phyloP scores from a whole-genome alignment of 1,140 invertebrate genomes.

The Nylanderia fulva region DNA sequence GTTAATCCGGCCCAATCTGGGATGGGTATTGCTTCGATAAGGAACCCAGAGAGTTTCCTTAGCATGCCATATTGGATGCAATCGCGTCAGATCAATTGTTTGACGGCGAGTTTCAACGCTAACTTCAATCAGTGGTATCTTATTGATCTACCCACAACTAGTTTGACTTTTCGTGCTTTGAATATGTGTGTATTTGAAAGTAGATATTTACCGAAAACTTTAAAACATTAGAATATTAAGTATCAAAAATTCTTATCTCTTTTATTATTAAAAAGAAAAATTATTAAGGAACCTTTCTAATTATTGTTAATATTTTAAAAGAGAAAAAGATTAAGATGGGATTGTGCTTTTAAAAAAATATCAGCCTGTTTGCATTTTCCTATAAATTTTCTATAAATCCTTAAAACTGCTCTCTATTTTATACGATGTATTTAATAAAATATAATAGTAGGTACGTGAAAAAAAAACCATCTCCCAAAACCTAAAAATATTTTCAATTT shows the following conservation, averaged over 20 bases:
- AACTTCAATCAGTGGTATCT: neutral
- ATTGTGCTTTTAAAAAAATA: neutral
- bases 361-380: neutral
- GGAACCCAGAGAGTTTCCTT: constrained; percentile 45
- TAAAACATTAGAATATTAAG: constrained; percentile 9
- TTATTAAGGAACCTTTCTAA: constrained; percentile 1
- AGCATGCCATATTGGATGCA: constrained; percentile 35
- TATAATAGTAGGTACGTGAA: no score
- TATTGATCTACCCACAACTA: neutral
- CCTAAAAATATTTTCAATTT: constrained; percentile 1
- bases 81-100: constrained; percentile 37
- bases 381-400: neutral
- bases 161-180: neutral
- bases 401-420: neutral
- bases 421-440: neutral
- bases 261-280: neutral
- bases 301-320: neutral
- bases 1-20: constrained; percentile 58
- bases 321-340: neutral
- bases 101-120: neutral
- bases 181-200: neutral
- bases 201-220: no score
- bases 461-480: neutral
- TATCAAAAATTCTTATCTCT: neutral
- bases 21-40: constrained; percentile 56